Evolutionary conservation across 2,797 vertebrate species (phyloP).

Genomic region (Otolemur crassicaudatus): DNA sequence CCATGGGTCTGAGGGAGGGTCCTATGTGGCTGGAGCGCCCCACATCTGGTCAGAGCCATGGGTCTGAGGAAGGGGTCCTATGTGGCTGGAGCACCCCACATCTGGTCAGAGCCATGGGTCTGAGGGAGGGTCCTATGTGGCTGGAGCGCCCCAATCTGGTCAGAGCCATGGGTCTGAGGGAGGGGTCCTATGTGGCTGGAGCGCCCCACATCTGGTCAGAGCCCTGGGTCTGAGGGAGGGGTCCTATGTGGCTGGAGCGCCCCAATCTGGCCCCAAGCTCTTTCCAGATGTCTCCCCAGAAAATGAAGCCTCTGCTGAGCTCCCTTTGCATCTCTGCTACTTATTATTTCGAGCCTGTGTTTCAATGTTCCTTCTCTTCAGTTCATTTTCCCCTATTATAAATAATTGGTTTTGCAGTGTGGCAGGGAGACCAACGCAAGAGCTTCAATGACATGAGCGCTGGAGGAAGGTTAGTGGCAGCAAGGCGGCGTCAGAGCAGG

Average conservation of each 20-base stretch:
- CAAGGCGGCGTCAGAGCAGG: not conserved
- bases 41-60: no score
- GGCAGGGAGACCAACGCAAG: rapidly evolving
- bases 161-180: no score
- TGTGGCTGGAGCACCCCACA: no score
- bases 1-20: not conserved
- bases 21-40: not conserved
- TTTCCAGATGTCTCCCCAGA: not conserved
- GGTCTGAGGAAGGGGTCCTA: no score
- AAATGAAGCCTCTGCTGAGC: not conserved
- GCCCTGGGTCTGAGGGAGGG: no score
- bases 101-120: no score
- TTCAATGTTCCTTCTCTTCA: not conserved
- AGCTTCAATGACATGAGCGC: rapidly evolving
- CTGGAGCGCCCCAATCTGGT: not conserved
- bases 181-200: no score
- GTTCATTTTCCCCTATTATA: not conserved
- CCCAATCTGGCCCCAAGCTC: not conserved
- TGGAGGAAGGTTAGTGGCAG: not conserved
- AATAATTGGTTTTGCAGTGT: not conserved
- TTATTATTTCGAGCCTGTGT: not conserved
- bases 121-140: not conserved
- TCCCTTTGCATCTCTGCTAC: not conserved
- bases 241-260: no score
- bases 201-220: no score